Evolutionary conservation across 2,797 vertebrate genomes (phyloP), one percentile per base, ranked within the genome.

Genomic region (Trichosurus vulpecula): DNA sequence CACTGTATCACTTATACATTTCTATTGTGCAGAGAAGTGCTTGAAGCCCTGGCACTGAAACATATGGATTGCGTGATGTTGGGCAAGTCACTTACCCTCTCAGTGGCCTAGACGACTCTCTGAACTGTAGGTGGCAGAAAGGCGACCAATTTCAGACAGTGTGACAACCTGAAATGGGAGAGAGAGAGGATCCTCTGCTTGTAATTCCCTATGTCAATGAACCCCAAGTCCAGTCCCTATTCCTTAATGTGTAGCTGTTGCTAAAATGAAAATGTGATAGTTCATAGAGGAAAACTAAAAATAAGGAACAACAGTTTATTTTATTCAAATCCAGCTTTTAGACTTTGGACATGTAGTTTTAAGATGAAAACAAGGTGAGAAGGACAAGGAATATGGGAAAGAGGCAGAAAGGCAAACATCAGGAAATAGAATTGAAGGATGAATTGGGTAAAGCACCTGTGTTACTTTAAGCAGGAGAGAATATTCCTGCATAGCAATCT

Each of bases 321-420:
- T 94, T 96, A 52, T 94, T 94, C 90, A 94, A 90, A 93, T 54
- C 12, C 94, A 55, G 30, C 66, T 54, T 93, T 93, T 54, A 52
- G 74, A 3, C 58, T 92, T 66, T 92, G 87, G 90, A 47, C 58
- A n/a, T 54, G 12, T 87, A 47, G 2, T 81, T 92, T 54, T 52
- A 92, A 61, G 52, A 92, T 94, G 47, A 92, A 93, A 92, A 31
- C 14, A 92, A 58, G 91, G 16, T 25, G 54, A 31, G 4, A 95
- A 41, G 12, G 58, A 53, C 52, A 93, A 91, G 96, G 41, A 53
- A 93, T 8, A 58, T 87, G 94, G 27, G 35, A 52, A 92, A 90
- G 91, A 58, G 19, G 54, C 58, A 51, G 56, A 54, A 16, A 61
- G 54, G 35, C 74, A 74, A 0, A 92, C 92, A 27, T 92, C 57